Base-by-base conservation (phyloP, 2,113 vertebrate species). In the Atlantisia rogersi region DNA sequence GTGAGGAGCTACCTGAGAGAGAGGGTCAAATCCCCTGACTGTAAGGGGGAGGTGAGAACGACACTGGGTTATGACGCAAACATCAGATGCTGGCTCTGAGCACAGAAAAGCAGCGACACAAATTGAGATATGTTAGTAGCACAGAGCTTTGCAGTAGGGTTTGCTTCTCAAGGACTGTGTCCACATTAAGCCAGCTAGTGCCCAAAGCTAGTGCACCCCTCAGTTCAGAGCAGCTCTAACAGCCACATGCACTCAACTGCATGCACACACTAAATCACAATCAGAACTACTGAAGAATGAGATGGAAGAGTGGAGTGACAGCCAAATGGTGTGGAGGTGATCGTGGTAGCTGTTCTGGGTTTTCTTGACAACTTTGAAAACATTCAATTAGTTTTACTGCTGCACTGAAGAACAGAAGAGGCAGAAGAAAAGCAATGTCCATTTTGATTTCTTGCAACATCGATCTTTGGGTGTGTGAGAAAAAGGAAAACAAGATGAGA, bases 201-300 rank as follows among this genome's bases (percentile, higher is more conserved):
- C 15, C 48, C 35, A n/a, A 18, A 0, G 3, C 65, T 26, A 52
- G 50, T 19, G n/a, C n/a, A 58, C 11, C 46, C 8, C 10, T 44
- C 31, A 8, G 5, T 21, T 65, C 73, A 65, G 68, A 90, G 63
- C 40, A 83, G 56, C n/a, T 80, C 11, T 63, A 56, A 44, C 20
- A 65, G 62, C 56, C 60, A 42, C 40, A 10, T 10, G 11, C 20
- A 32, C 39, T 44, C 1, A 0, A 39, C 31, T 5, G 2, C 0
- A 2, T 17, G 39, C 17, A 32, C 14, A 76, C 53, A 75, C 5
- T 14, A 67, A 85, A 58, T 35, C 6, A 46, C 0, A 1, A 55
- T n/a, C 24, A 32, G 25, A 29, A 52, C 29, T 73, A 37, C 48
- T 81, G 18, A 85, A 68, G 21, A 88, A 88, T 22, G 18, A 85